Evolutionary conservation across 1,140 invertebrate species (phyloP).

Genomic region (Drosophila littoralis): DNA sequence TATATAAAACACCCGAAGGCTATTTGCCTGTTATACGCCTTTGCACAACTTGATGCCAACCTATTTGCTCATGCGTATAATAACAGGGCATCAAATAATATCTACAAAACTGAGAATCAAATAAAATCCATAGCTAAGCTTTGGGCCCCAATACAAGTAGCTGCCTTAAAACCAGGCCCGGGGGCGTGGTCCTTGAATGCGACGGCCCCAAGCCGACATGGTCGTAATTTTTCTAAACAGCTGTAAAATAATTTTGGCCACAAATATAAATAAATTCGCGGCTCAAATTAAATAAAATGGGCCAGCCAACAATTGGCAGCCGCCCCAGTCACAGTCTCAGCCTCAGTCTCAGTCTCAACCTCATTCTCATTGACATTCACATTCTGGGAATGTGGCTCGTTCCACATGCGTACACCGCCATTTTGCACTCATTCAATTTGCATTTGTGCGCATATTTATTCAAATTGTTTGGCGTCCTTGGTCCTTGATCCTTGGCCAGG

Average conservation of each 20-base stretch:
- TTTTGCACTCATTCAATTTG: conserved; percentile 79
- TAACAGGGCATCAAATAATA: not conserved
- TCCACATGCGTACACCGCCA: conserved; percentile 68
- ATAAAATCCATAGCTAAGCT: conserved; percentile 25
- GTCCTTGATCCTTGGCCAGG: conserved; percentile 44
- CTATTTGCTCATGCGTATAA: not conserved
- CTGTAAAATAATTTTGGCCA: conserved; percentile 78
- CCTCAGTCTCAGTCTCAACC: not conserved
- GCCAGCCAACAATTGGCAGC: conserved; percentile 30
- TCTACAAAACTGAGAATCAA: conserved; percentile 8
- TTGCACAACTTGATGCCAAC: too few relatives aligned
- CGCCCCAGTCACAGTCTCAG: not conserved
- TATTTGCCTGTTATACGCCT: too few relatives aligned
- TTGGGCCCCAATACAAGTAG: not conserved
- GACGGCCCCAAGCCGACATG: conserved; percentile 46
- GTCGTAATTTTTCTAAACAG: conserved; percentile 60
- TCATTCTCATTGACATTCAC: not conserved
- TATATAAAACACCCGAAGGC: too few relatives aligned
- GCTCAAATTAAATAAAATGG: conserved; percentile 74
- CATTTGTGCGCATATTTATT: conserved; percentile 81
- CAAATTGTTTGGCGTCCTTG: conserved; percentile 73
- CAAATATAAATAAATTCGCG: conserved; percentile 74
- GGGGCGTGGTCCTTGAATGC: conserved; percentile 46
- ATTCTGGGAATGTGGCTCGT: conserved; percentile 22
- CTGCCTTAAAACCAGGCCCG: conserved; percentile 42